A percentile compares a stretch with the other conserved stretches of the same genome.
These are phyloP conservation scores for Lagopus muta DNA, from an alignment of 2,113 vertebrate species.

Conservation along the genomic window DNA sequence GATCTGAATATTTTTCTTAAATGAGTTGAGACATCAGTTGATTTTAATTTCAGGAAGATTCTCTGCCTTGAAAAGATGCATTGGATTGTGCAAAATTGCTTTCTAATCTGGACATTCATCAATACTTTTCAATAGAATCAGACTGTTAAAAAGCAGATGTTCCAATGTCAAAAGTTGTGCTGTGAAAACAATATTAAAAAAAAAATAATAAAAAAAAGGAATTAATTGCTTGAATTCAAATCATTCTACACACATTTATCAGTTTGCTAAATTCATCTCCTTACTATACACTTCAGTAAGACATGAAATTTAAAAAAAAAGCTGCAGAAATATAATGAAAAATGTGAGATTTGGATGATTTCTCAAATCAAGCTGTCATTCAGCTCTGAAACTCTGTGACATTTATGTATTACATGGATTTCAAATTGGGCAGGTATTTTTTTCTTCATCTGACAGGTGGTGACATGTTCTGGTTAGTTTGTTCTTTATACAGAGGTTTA, in stretches of 20 bases:
- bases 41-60: conserved; percentile 33
- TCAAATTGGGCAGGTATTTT: background rate
- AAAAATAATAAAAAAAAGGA: background rate
- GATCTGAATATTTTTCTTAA: background rate
- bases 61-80: background rate
- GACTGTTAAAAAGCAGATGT: background rate
- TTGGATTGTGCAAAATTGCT: background rate
- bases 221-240: background rate
- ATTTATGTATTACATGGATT: background rate
- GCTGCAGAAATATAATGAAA: background rate
- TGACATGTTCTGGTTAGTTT: background rate
- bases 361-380: background rate
- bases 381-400: background rate
- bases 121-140: background rate
- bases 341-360: background rate
- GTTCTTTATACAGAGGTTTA: background rate
- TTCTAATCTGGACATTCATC: background rate
- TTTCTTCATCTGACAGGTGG: background rate
- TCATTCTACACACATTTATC: background rate
- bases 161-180: background rate
- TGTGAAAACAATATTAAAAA: background rate
- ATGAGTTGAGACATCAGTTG: background rate
- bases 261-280: conserved; percentile 9
- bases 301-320: background rate
- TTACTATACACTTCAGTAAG: background rate